Percentiles rank a stretch among this genome's conserved stretches.
Evolutionary conservation across 2,797 vertebrate species (phyloP).

Genomic region (Sphenodon punctatus): DNA sequence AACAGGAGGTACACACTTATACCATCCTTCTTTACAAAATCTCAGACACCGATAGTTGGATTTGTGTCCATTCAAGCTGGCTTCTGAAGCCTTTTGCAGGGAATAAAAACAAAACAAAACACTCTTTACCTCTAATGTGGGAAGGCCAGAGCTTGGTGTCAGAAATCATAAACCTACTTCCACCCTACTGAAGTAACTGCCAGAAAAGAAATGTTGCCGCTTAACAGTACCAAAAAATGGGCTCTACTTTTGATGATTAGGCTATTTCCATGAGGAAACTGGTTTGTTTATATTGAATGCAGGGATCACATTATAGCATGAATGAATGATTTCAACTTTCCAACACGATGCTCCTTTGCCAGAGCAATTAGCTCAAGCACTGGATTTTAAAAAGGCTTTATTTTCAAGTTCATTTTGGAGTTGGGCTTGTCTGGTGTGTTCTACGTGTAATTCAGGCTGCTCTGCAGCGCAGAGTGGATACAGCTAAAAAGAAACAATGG

Average conservation of each 20-base stretch:
- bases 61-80: too few relatives aligned
- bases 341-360: slow-evolving; percentile 56
- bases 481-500: slow-evolving; percentile 30
- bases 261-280: slow-evolving; percentile 51
- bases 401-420: slow-evolving; percentile 33
- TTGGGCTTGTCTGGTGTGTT: neutral
- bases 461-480: slow-evolving; percentile 1
- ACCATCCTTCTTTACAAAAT: too few relatives aligned
- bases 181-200: slow-evolving; percentile 34
- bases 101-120: too few relatives aligned
- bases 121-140: neutral
- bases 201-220: neutral
- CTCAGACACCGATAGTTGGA: too few relatives aligned
- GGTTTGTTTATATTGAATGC: slow-evolving; percentile 54
- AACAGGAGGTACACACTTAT: too few relatives aligned
- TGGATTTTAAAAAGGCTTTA: slow-evolving; percentile 38
- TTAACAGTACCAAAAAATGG: slow-evolving; percentile 49
- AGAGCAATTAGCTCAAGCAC: slow-evolving; percentile 32
- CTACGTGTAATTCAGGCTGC: slow-evolving; percentile 12
- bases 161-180: slow-evolving; percentile 18
- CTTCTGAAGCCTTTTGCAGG: too few relatives aligned
- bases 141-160: neutral
- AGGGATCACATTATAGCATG: slow-evolving; percentile 46
- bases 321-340: slow-evolving; percentile 36
- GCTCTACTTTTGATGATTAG: slow-evolving; percentile 62